Percentiles rank a stretch among this genome's conserved stretches.
Evolutionary conservation across 2,113 vertebrate genomes (phyloP).

Genomic region (Amazona guildingii): DNA sequence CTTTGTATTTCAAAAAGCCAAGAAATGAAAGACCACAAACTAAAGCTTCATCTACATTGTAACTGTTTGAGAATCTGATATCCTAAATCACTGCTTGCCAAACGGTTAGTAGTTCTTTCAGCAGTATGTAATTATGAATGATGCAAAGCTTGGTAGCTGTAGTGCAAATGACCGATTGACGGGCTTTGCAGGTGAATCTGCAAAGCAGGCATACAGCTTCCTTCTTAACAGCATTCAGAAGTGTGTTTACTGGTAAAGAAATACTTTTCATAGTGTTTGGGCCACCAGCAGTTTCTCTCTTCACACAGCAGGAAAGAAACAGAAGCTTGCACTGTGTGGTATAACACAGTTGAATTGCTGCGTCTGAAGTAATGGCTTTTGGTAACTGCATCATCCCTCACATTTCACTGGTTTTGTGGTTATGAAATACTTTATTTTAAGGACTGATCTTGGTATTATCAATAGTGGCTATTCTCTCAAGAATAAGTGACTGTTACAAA

Average conservation of each 20-base stretch:
- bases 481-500: slow-evolving; percentile 47
- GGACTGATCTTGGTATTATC: slow-evolving; percentile 14
- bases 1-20: neutral
- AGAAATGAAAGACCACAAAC: neutral
- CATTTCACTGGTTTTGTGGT: slow-evolving; percentile 44
- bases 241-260: neutral
- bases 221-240: neutral
- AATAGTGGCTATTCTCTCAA: slow-evolving; percentile 24
- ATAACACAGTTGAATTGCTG: neutral
- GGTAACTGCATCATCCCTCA: neutral
- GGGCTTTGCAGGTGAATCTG: neutral
- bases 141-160: neutral
- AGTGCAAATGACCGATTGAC: neutral
- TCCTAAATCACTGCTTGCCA: neutral
- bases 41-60: neutral
- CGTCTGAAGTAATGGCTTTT: neutral
- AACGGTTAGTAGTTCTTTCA: neutral
- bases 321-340: neutral
- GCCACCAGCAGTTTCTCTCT: neutral
- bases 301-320: neutral
- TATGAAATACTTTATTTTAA: slow-evolving; percentile 13
- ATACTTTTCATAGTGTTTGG: fast-evolving
- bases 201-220: neutral
- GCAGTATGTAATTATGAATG: neutral
- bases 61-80: neutral